Evolutionary conservation across 2,888 invertebrate genomes (phyloP), one percentile per base, ranked within the genome.

Genomic region (Salpingus planirostris): DNA sequence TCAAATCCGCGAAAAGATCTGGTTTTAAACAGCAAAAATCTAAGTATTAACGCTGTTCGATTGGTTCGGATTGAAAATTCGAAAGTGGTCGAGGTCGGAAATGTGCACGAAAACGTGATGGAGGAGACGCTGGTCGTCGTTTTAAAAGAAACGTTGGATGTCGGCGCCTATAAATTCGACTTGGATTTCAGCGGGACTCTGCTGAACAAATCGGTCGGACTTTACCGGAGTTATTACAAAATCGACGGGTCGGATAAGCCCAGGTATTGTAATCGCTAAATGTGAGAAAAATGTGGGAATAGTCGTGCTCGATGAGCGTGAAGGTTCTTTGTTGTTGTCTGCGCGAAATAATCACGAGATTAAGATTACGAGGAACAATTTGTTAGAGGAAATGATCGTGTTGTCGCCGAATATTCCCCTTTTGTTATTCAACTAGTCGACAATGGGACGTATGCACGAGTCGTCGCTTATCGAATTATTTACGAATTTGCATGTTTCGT

Each of bases 141-240:
- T 15, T 42, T 54, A 4, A 52, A 49, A 22, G 46, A 55, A 14
- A 49, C 44, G 27, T 33, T 62, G 3, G 11, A 31, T 29, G 51
- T 30, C 58, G 67, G 47, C 8, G 63, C 64, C 33, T 83, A 83
- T 55, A 61, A 68, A 24, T 58, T 85, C 22, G 54, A 60, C 28
- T 66, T 86, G 25, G 60, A 71, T 18, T 88, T 78, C 49, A 62
- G 63, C 40, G 85, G 85, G 0, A 68, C 65, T 35, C 64, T 82
- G 50, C 70, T 70, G 11, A 68, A 73, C 36, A 76, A 75, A 44
- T 75, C 80, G 46, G 73, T 76, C 26, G 87, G 86, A 8, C 71
- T 86, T 33, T 87, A 87, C 59, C 70, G 73, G 48, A 84, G 85
- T 42, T 67, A 66, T 3, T 78, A 85, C 44, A 43, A 40, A 12